Percentiles rank a stretch among this genome's conserved stretches.
These are phyloP conservation scores for Leptinotarsa rubiginosa DNA, from an alignment of 2,888 invertebrate genomes.

Conservation along the genomic window DNA sequence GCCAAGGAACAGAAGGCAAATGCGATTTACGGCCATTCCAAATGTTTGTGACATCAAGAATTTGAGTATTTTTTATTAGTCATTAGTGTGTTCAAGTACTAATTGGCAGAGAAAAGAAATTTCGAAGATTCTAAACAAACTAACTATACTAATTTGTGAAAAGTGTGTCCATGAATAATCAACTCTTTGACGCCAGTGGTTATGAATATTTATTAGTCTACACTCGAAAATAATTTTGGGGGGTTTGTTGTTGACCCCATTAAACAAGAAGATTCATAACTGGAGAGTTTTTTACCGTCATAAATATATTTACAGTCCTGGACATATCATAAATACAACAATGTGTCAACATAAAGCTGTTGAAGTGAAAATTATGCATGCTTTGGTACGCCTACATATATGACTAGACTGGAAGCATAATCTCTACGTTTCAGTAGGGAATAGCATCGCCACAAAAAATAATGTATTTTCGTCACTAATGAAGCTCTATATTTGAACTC, in stretches of 20 bases:
- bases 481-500: too few species aligned
- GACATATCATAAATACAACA: not conserved
- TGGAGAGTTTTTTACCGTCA: not conserved
- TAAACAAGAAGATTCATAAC: not conserved
- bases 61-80: not conserved
- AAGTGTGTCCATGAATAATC: not conserved
- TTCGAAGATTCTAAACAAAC: not conserved
- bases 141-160: not conserved
- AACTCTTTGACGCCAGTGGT: not conserved
- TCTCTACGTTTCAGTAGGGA: too few species aligned
- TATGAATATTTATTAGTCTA: not conserved
- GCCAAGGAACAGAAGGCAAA: not conserved
- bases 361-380: not conserved
- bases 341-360: not conserved
- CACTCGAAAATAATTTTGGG: not conserved
- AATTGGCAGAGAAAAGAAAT: not conserved
- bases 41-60: not conserved
- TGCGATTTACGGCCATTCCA: not conserved
- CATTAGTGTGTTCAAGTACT: slow-evolving; percentile 8
- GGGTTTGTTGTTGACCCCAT: not conserved
- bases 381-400: not conserved
- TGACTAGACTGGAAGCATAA: not conserved
- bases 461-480: too few species aligned
- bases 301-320: not conserved
- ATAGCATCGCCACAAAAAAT: too few species aligned